Evolutionary conservation across 1,140 invertebrate genomes (phyloP), one percentile per base, ranked within the genome.

Genomic region (Olivierus martensii): DNA sequence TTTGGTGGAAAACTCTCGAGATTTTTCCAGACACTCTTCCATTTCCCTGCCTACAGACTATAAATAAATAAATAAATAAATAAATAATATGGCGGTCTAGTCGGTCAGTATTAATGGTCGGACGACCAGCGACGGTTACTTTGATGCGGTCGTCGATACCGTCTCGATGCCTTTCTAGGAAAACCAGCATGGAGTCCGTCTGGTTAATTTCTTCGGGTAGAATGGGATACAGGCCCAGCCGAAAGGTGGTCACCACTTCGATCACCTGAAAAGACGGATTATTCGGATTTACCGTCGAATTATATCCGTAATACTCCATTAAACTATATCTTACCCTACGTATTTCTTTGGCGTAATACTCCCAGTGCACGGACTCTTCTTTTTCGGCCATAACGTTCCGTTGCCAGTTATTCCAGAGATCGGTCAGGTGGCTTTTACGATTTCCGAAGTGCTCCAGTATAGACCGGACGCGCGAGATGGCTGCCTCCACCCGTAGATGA

Each of bases 311-410:
- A 36, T 28, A 28, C 35, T 55, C 2, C 12, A 22, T 15, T 22
- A 45, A 36, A 35, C 9, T 14, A 46, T 22, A 53, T 57, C 58
- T 38, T 62, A 86, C 83, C 74, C 76, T 80, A 46, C 77, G 77
- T 58, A 81, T 81, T 66, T 86, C 83, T 62, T 79, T 77, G 62
- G 85, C 73, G 63, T 79, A 81, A 65, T 77, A 73, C 60, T 84
- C 77, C 67, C 80, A 79, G 47, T 73, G 74, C 34, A 78, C 71
- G 52, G 78, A 72, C 67, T 84, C 78, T 51, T 79, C 77, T 62
- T 78, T 75, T 60, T 78, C 76, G 45, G 74, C 65, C 9, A 66
- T 72, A 35, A 82, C 71, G 46, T 74, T 68, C 58, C 77, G 73
- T 55, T 79, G 76, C 75, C 79, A 83, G 61, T 75, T 77, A 62